Percentiles rank a stretch among this genome's conserved stretches.
phyloP scores from a whole-genome alignment of 2,888 invertebrate species.

The Tridacna crocea region DNA sequence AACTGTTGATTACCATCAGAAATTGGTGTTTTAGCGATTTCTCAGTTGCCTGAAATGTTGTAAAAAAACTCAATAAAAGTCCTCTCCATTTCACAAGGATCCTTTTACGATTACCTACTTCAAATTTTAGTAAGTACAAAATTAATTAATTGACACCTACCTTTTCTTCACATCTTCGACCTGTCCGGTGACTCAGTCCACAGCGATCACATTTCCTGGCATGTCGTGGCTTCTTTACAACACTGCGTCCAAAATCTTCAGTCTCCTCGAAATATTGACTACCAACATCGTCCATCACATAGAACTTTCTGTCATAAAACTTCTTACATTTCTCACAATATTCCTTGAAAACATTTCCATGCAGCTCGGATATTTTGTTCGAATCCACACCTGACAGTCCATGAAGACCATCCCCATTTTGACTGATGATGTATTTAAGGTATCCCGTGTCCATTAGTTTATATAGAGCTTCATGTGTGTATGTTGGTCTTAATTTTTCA shows the following conservation, averaged over 20 bases:
- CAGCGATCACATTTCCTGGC: constrained; percentile 74
- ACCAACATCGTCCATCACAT: constrained; percentile 75
- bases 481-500: constrained; percentile 77
- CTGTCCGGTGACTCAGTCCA: constrained; percentile 77
- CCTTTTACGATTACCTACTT: too few species aligned
- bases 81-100: too few species aligned
- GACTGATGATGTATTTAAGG: constrained; percentile 77
- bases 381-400: constrained; percentile 71
- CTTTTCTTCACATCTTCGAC: constrained; percentile 75
- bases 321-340: constrained; percentile 74
- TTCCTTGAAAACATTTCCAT: constrained; percentile 80
- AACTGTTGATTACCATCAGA: too few species aligned
- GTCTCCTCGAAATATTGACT: constrained; percentile 79
- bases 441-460: constrained; percentile 69
- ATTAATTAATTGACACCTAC: constrained; percentile 41
- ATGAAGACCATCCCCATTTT: constrained; percentile 81
- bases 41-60: too few species aligned
- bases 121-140: too few species aligned
- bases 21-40: too few species aligned
- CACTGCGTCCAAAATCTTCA: constrained; percentile 72
- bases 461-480: constrained; percentile 78
- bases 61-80: too few species aligned
- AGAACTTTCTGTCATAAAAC: constrained; percentile 70
- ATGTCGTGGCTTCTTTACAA: constrained; percentile 70
- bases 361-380: constrained; percentile 76